Percentiles rank a stretch among this genome's conserved stretches.
phyloP scores from a whole-genome alignment of 1,140 invertebrate genomes.

The Eumeta japonica region DNA sequence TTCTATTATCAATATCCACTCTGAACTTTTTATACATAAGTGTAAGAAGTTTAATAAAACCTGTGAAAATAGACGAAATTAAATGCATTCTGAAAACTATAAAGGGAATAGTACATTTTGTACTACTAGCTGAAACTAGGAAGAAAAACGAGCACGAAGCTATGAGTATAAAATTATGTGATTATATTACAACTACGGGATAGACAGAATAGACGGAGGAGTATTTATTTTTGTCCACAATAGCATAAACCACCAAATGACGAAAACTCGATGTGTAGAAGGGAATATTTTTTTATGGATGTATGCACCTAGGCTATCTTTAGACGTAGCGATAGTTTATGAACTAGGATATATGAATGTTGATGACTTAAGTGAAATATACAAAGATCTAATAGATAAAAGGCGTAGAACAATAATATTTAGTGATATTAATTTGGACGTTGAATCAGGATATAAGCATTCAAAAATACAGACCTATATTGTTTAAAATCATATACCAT shows the following conservation, averaged over 20 bases:
- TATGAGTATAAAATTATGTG: not conserved
- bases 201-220: constrained; percentile 4
- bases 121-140: constrained; percentile 6
- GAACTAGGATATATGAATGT: constrained; percentile 6
- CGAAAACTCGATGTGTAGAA: not conserved
- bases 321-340: constrained; percentile 6
- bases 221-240: constrained; percentile 7
- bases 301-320: not conserved
- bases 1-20: constrained; percentile 4
- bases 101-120: not conserved
- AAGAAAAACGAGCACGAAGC: constrained; percentile 7
- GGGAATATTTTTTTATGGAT: constrained; percentile 7
- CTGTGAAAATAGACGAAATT: constrained; percentile 10
- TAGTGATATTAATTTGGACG: no score
- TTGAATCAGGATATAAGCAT: not conserved
- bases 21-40: constrained; percentile 13
- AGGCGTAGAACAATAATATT: no score
- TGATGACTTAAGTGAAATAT: constrained; percentile 2
- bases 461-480: not conserved
- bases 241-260: constrained; percentile 3
- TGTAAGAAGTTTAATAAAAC: constrained; percentile 9
- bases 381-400: constrained; percentile 1
- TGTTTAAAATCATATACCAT: constrained; percentile 4
- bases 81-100: constrained; percentile 2
- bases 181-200: constrained; percentile 7